phyloP scores from a whole-genome alignment of 64 coral and sea anemone genomes.

The Trachythela sp. region DNA sequence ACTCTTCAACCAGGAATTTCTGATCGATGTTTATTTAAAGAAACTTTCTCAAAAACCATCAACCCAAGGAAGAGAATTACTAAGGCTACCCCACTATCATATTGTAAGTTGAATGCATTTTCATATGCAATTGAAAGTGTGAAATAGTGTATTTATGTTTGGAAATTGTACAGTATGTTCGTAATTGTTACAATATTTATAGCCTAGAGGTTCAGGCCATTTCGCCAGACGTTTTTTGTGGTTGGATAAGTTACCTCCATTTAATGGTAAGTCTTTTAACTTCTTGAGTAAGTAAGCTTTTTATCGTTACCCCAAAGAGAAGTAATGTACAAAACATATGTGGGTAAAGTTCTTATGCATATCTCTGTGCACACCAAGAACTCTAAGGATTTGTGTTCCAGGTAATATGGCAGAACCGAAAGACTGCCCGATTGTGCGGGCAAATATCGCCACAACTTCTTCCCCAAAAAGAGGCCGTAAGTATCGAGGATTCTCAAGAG shows the following conservation, averaged over 20 bases:
- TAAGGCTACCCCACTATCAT: background rate
- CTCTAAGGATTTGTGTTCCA: background rate
- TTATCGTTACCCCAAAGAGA: background rate
- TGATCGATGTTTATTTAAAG: background rate
- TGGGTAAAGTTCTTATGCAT: too few species aligned
- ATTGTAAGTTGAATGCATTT: background rate
- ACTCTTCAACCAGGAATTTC: background rate
- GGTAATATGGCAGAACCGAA: background rate
- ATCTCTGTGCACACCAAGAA: background rate
- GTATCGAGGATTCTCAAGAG: background rate
- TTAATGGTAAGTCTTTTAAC: background rate
- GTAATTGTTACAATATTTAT: background rate
- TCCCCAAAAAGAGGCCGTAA: background rate
- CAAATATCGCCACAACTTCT: background rate
- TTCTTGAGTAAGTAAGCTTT: background rate
- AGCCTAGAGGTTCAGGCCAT: constrained; percentile 4
- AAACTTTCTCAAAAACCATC: background rate
- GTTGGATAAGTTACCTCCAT: background rate
- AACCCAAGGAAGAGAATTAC: background rate
- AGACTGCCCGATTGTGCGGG: background rate
- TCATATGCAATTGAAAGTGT: background rate
- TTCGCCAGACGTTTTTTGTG: background rate
- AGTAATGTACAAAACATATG: too few species aligned
- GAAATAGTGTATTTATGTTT: background rate
- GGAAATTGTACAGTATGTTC: background rate